Evolutionary conservation across 2,113 vertebrate genomes (phyloP).

Genomic region (Pseudorhombus dupliciocellatus): DNA sequence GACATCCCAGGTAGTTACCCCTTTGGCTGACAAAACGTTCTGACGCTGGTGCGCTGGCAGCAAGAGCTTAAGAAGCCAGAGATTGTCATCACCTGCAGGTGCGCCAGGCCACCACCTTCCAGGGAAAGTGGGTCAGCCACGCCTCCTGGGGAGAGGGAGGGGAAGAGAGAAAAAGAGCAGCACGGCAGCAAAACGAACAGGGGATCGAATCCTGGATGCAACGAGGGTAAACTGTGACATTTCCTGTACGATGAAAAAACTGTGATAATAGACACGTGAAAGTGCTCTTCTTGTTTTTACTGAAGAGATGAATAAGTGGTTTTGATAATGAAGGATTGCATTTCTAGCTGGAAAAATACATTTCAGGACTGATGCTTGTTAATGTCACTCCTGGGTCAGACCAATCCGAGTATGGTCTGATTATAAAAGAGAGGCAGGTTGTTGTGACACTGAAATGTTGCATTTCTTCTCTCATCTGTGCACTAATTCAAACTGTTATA

Average conservation of each 20-base stretch:
- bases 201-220: no score
- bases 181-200: no score
- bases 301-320: background rate
- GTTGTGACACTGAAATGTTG: conserved; percentile 1
- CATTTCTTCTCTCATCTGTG: background rate
- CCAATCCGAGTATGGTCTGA: background rate
- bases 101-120: no score
- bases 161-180: no score
- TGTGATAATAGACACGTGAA: background rate
- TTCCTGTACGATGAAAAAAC: background rate
- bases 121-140: no score
- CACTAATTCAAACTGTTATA: background rate
- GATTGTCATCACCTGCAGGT: no score
- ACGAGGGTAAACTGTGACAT: no score
- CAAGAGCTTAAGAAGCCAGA: no score
- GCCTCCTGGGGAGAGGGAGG: no score
- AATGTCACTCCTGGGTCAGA: background rate
- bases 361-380: background rate
- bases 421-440: background rate
- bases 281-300: background rate
- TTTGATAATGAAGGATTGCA: background rate
- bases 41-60: no score
- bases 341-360: background rate
- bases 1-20: no score
- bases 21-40: no score